These are phyloP conservation scores for Mnemiopsis leidyi DNA, from an alignment of 37 sponge, comb jelly and placozoan species.

Conservation along the genomic window DNA sequence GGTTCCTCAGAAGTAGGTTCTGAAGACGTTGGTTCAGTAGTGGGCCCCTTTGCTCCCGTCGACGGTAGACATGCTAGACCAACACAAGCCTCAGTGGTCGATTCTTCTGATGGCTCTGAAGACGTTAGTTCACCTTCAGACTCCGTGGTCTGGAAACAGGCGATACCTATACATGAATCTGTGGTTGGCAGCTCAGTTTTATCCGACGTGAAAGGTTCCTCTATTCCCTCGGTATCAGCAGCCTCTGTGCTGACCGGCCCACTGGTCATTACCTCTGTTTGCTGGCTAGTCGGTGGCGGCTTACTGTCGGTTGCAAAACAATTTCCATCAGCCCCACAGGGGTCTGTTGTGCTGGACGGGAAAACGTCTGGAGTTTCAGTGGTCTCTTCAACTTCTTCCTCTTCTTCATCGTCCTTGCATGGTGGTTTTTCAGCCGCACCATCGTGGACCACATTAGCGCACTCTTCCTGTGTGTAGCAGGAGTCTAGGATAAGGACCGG, in stretches of 20 bases:
- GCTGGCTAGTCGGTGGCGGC: neutral
- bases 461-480: slow-evolving; percentile 49
- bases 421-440: neutral
- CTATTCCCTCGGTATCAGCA: neutral
- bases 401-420: neutral
- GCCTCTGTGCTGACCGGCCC: neutral
- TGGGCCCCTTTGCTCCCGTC: neutral
- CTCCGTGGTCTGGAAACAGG: neutral
- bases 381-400: neutral
- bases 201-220: neutral
- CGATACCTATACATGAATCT: neutral
- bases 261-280: neutral
- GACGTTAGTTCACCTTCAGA: neutral
- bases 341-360: neutral
- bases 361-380: neutral
- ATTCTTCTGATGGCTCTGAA: neutral
- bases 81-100: neutral
- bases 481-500: slow-evolving; percentile 1
- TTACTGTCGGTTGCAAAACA: neutral
- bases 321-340: neutral
- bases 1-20: neutral
- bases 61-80: neutral
- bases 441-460: neutral
- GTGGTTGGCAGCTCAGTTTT: neutral
- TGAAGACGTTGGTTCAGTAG: neutral